Base-by-base conservation (phyloP, 1,140 invertebrate species). In the Bombus superbus region DNA sequence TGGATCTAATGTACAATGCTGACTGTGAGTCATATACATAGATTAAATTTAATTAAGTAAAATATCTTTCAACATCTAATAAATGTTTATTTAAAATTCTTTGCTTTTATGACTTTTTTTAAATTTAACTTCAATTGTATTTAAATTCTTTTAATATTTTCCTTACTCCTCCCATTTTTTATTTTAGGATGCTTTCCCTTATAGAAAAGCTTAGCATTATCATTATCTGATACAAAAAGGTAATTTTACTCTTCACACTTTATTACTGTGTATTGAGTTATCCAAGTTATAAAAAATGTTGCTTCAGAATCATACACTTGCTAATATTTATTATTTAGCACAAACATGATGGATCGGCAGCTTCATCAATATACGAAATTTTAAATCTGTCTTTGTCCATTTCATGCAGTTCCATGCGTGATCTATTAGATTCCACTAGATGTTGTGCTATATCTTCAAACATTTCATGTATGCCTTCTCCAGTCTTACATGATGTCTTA, bases 401-500 rank as follows among this genome's bases (percentile, higher is more conserved):
- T 38, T 96, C 96, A 92, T 98, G 97, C n/a, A 98, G 94, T 89
- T 98, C 97, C 94, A 98, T 96, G 89, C 97, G 96, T n/a, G 97
- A 98, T 85, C 97, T 95, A 92, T 98, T 98, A 28, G 97, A 96
- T 84, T 97, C 96, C 1, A 97, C 96, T 75, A 98, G 93, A 88
- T 98, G 97, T 77, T 96, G 96, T 3, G 98, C 98, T 93, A 99
- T 98, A 89, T 98, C 98, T 78, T 96, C 95, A 94, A 99, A 99
- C 98, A 99, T 99, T 94, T 98, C 98, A 86, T 98, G 97, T 15
- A 99, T 96, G 3, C 98, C 98, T 92, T 97, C 96, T 6, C 98
- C 97, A 82, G 97, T 98, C 95, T 98, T 99, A 92, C 98, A 99
- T 38, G 98, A 99, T 32, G 98, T 98, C 94, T 98, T 98, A 93